Percentiles rank a stretch among this genome's conserved stretches.
Evolutionary conservation across 2,113 vertebrate species (phyloP).

Genomic region (Larimichthys polyactis): DNA sequence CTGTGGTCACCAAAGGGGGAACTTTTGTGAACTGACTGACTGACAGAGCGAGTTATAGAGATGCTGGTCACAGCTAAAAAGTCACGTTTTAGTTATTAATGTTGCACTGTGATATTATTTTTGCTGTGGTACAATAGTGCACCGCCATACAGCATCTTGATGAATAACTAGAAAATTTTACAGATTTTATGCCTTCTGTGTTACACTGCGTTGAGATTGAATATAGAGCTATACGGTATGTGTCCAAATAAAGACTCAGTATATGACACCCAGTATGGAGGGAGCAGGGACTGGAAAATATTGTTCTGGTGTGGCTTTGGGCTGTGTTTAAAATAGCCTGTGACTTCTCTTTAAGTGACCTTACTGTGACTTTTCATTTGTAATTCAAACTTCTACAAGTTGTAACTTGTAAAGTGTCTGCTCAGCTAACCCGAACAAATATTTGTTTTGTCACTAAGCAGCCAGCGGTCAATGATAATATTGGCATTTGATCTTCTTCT

Average conservation of each 20-base stretch:
- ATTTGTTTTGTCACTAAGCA: slow-evolving; percentile 30
- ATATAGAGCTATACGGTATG: slow-evolving; percentile 33
- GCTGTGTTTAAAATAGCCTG: not conserved
- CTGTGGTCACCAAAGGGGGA: too few relatives aligned
- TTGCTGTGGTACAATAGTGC: not conserved
- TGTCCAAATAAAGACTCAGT: slow-evolving; percentile 9
- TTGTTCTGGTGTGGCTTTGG: not conserved
- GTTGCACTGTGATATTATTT: not conserved
- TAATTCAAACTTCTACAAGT: slow-evolving; percentile 31
- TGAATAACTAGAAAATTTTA: not conserved
- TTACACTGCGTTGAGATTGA: slow-evolving; percentile 9
- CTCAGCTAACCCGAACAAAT: slow-evolving; percentile 45
- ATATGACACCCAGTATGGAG: not conserved
- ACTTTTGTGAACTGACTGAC: too few relatives aligned
- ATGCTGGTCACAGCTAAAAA: too few relatives aligned
- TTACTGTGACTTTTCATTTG: slow-evolving; percentile 35
- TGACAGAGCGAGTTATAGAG: too few relatives aligned
- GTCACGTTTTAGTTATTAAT: not conserved
- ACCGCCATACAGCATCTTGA: not conserved
- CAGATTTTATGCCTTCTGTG: not conserved
- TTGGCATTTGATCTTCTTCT: slow-evolving; percentile 12
- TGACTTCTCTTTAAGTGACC: slow-evolving; percentile 4
- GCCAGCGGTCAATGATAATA: slow-evolving; percentile 23
- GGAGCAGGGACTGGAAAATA: not conserved
- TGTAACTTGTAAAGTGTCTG: slow-evolving; percentile 46